Evolutionary conservation across 2,797 vertebrate genomes (phyloP), one percentile per base, ranked within the genome.

Genomic region (Carapus acus): DNA sequence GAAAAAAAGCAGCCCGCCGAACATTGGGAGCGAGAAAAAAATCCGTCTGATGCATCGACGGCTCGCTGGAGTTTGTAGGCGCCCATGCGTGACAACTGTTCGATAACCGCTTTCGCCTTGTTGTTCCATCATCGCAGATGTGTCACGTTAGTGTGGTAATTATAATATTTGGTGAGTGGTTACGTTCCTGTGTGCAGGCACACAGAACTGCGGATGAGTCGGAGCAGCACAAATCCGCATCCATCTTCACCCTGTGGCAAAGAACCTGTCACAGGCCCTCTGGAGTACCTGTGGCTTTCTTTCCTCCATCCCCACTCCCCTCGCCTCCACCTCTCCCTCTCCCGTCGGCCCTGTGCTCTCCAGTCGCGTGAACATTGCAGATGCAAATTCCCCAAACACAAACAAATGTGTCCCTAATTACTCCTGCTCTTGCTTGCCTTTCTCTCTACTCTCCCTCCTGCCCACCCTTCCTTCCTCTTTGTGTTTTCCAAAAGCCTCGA

Each of bases 401-500:
- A 62, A 56, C 59, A 63, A 9, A 31, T 42, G 57, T 44, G 45
- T 47, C 48, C 42, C 58, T 75, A 74, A 81, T 78, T 70, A 48
- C 40, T 44, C 38, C 12, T 31, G 23, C 53, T 47, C 31, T 21
- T 7, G n/a, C n/a, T n/a, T n/a, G n/a, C 23, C 27, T 48, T 46
- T 14, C 40, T 42, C 24, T 42, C 15, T 45, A 5, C 41, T 58
- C 23, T 39, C 20, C 22, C n/a, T n/a, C n/a, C n/a, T n/a, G n/a
- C n/a, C 23, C 36, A 6, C 37, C 50, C 43, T 38, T 41, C 57
- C 47, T 62, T 33, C 39, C 13, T 3, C 11, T 39, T 54, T 42
- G 14, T 47, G 22, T 19, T 40, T 21, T 62, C 72, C 79, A 80
- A 79, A 77, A 79, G 69, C 68, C 79, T 66, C 57, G 21, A 69